A percentile compares a stretch with the other conserved stretches of the same genome.
Evolutionary conservation across 1,140 invertebrate species (phyloP).

Genomic region (Palaemon carinicauda): DNA sequence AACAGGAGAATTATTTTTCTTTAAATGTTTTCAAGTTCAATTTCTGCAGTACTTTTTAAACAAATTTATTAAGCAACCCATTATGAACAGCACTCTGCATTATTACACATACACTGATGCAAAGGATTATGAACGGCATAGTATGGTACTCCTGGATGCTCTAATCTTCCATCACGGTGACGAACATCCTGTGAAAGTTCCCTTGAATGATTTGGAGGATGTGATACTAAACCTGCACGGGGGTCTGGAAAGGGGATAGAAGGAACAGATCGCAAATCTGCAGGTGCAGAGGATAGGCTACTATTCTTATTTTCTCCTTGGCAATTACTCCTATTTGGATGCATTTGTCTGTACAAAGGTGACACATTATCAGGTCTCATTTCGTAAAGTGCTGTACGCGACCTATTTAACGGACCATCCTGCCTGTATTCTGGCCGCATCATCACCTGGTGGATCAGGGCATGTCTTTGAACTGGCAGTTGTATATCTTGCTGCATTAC

Average conservation of each 20-base stretch:
- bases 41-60: too few species aligned
- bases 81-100: too few species aligned
- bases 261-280: conserved; percentile 5
- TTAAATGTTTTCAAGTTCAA: too few species aligned
- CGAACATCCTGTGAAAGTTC: conserved; percentile 15
- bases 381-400: conserved; percentile 16
- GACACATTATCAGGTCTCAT: background rate
- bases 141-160: conserved; percentile 32
- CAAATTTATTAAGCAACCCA: too few species aligned
- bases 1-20: too few species aligned
- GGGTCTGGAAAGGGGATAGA: background rate
- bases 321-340: conserved; percentile 20
- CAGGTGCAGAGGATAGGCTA: background rate
- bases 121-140: conserved; percentile 30
- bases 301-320: background rate
- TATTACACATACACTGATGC: conserved; percentile 24
- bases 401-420: conserved; percentile 17
- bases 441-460: conserved; percentile 22
- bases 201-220: conserved; percentile 4
- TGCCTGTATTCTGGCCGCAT: conserved; percentile 41
- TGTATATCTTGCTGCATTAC: conserved; percentile 23
- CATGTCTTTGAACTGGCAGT: background rate
- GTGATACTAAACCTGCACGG: background rate
- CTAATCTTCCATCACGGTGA: conserved; percentile 30
- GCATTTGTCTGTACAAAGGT: background rate